phyloP scores from a whole-genome alignment of 2,888 invertebrate genomes.

The Sphaeridia pumilis region DNA sequence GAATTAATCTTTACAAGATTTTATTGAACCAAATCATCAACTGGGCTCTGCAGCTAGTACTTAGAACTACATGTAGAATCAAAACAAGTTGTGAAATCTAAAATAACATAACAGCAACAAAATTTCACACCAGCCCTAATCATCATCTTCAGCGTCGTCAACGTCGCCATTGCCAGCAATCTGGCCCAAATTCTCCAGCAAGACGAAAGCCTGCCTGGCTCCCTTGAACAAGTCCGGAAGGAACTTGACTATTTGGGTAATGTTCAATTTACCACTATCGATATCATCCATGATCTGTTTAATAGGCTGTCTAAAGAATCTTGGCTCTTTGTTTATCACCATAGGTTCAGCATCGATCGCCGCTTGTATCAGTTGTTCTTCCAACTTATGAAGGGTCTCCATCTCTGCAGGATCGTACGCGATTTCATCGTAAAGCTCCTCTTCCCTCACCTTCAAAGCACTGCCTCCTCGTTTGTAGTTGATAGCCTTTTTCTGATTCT shows the following conservation, averaged over 20 bases:
- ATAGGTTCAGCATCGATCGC: slow-evolving; percentile 27
- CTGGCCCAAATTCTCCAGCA: slow-evolving; percentile 31
- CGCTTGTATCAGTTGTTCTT: slow-evolving; percentile 21
- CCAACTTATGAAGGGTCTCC: slow-evolving; percentile 23
- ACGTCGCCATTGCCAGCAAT: neutral
- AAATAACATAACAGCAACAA: neutral
- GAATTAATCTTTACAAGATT: too few relatives aligned
- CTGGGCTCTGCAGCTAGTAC: neutral
- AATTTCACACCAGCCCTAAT: too few relatives aligned
- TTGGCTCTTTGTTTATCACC: slow-evolving; percentile 21
- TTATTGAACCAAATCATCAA: too few relatives aligned
- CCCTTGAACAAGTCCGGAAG: slow-evolving; percentile 34
- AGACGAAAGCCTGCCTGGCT: slow-evolving; percentile 27
- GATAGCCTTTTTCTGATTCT: neutral
- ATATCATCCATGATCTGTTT: slow-evolving; percentile 21
- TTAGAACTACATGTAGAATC: neutral
- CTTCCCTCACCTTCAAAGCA: neutral
- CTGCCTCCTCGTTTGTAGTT: neutral
- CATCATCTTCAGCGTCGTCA: slow-evolving; percentile 12
- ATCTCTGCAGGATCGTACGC: slow-evolving; percentile 21
- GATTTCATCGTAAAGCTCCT: neutral
- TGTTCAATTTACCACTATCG: slow-evolving; percentile 18
- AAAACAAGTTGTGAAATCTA: neutral
- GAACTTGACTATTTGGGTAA: slow-evolving; percentile 27
- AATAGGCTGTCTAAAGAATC: slow-evolving; percentile 20